Conservation (phyloP, 2,113 vertebrate species). For the Saimiri boliviensis region DNA sequence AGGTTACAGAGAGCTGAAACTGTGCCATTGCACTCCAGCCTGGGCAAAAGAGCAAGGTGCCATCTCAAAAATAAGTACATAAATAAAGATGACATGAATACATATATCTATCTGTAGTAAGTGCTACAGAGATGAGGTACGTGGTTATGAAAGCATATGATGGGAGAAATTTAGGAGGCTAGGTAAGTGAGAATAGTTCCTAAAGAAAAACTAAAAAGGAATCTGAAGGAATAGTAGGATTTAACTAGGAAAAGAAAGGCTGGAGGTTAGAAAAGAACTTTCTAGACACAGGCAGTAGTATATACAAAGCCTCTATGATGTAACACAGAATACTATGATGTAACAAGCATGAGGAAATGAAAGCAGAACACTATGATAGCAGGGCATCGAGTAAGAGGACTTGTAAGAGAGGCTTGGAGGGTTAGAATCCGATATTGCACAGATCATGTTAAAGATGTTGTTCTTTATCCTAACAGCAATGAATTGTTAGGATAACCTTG, state of each 20-base stretch:
- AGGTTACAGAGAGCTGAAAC: too few relatives aligned
- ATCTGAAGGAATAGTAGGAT: neutral
- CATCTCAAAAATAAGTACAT: too few relatives aligned
- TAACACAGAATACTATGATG: neutral
- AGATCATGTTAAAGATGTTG: neutral
- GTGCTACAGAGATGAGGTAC: neutral
- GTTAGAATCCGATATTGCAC: neutral
- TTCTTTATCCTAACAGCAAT: neutral
- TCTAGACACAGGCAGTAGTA: neutral
- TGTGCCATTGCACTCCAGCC: too few relatives aligned
- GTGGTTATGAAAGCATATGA: neutral
- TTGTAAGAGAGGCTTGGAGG: neutral
- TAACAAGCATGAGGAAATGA: neutral
- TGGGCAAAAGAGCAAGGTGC: too few relatives aligned
- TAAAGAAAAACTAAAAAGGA: neutral
- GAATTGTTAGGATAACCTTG: too few relatives aligned
- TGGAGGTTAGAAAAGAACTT: neutral
- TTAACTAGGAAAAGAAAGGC: neutral
- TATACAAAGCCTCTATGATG: neutral
- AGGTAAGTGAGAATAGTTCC: neutral
- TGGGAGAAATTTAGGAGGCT: neutral
- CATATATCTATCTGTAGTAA: neutral
- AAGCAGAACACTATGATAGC: neutral
- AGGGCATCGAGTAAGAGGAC: neutral
- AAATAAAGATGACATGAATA: neutral